Evolutionary conservation across 2,113 vertebrate species (phyloP).

Genomic region (Bambusicola thoracicus): DNA sequence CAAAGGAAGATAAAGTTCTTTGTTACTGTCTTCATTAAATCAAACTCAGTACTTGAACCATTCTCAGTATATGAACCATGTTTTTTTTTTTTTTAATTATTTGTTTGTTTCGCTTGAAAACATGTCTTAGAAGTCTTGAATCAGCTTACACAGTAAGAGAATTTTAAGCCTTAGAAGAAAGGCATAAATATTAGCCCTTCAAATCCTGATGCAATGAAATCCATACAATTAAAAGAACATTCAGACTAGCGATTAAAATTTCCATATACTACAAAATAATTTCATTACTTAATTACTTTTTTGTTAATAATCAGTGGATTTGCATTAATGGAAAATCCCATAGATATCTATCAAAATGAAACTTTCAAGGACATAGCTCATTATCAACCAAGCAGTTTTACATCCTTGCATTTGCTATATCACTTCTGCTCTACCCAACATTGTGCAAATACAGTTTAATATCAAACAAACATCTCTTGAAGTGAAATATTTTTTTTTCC

Average conservation of each 20-base stretch:
- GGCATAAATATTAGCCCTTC: neutral
- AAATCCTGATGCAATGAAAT: neutral
- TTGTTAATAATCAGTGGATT: constrained; percentile 44
- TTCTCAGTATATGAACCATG: no score
- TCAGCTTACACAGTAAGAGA: neutral
- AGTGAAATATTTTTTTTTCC: neutral
- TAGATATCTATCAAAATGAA: constrained; percentile 68
- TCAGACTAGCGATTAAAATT: neutral
- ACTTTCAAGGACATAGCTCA: constrained; percentile 58
- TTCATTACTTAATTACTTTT: neutral
- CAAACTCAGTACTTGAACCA: neutral
- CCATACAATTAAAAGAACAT: neutral
- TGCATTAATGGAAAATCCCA: constrained; percentile 51
- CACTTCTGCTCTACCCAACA: neutral
- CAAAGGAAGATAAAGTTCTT: no score
- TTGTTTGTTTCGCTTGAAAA: neutral
- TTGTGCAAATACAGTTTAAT: constrained; percentile 20
- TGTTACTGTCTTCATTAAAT: neutral
- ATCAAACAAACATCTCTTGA: neutral
- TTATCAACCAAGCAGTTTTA: constrained; percentile 62
- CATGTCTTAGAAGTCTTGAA: neutral
- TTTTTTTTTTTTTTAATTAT: neutral
- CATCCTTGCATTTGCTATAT: constrained; percentile 14
- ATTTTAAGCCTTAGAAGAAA: neutral
- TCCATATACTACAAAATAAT: neutral